Percentiles rank a stretch among this genome's conserved stretches.
Conservation (phyloP, 2,113 vertebrate genomes). For the Hymenochirus boettgeri region DNA sequence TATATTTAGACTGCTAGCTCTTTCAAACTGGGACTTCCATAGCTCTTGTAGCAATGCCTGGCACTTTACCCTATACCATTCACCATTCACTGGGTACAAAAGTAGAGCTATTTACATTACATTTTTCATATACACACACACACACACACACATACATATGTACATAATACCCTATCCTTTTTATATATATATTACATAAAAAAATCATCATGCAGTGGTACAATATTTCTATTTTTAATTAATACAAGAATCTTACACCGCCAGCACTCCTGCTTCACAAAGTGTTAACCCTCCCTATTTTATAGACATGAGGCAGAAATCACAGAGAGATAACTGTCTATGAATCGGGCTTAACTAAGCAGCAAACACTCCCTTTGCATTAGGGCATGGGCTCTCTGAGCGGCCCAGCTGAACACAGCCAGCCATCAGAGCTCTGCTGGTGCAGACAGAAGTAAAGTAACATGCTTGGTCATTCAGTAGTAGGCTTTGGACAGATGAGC, state of each 20-base stretch:
- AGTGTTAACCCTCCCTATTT: constrained; percentile 52
- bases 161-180: no score
- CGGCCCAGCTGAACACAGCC: constrained; percentile 93
- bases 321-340: constrained; percentile 51
- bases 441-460: constrained; percentile 99
- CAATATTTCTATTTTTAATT: constrained; percentile 3
- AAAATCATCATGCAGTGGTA: neutral
- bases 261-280: constrained; percentile 49
- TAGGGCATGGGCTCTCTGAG: constrained; percentile 72
- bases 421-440: constrained; percentile 80
- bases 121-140: no score
- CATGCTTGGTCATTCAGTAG: constrained; percentile 92
- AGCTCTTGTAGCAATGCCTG: no score
- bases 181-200: no score
- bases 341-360: constrained; percentile 53
- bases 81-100: no score
- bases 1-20: no score
- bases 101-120: no score
- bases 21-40: no score
- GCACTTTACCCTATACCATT: no score
- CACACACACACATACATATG: no score
- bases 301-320: constrained; percentile 45
- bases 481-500: constrained; percentile 90
- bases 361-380: constrained; percentile 45
- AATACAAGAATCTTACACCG: constrained; percentile 47